Base-by-base conservation (phyloP, 64 coral and sea anemone genomes). In the Anthopleura sola region DNA sequence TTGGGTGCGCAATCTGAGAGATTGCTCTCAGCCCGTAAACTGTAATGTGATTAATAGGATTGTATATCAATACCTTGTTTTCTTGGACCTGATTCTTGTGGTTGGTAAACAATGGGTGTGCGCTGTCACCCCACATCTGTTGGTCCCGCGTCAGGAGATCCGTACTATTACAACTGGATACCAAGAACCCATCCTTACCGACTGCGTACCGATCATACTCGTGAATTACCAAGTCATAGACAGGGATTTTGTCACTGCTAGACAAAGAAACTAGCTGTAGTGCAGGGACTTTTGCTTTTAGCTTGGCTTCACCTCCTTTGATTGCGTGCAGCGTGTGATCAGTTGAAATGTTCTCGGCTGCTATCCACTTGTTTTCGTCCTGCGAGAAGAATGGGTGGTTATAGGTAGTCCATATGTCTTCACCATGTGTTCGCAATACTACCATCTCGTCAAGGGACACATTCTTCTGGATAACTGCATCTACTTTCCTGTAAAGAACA, bases 171-270 rank as follows among this genome's bases (percentile, higher is more conserved):
- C 94, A 96, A 40, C 90, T 76, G 0, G 94, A 86, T 0, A 86
- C 94, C 33, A 96, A 78, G 2, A 96, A 40, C 24, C 94, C 94
- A 16, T 90, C 94, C 37, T 83, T 92, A 28, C 94, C 94, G 83
- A 96, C 90, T 12, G 90, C 85, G 82, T 96, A 96, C 53, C 94
- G 94, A 78, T 96, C 94, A 57, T 96, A 96, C 54, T 96, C 94
- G 3, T 86, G 75, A 55, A 96, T 84, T 7, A 89, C 91, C 31
- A 96, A 89, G 50, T 96, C 94, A 46, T 96, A 96, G 7, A 96
- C 94, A 3, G 94, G 55, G 24, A 92, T 76, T 24, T 87, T 75
- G 19, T 85, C 62, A 19, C 55, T 33, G 3, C 36, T 50, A 17
- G 47, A 56, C 4, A 75, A 47, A 36, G 89, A 78, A 16, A 79